Conservation (phyloP, 2,888 invertebrate species). For the Corbicula japonica region DNA sequence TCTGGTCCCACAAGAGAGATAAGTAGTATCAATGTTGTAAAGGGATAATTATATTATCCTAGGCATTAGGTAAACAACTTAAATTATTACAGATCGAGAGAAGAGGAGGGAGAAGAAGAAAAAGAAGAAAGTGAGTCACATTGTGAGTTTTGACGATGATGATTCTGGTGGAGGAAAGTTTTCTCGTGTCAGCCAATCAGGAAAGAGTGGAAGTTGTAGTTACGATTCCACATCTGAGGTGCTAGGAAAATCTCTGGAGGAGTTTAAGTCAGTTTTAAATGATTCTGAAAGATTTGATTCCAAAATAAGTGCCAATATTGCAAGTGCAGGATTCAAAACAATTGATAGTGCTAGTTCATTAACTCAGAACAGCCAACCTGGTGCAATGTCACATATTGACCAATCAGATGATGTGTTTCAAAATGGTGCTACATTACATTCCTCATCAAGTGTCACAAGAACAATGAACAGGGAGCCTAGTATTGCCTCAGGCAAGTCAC, state of each 20-base stretch:
- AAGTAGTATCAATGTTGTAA: too few species aligned
- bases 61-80: too few species aligned
- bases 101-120: conserved; percentile 87
- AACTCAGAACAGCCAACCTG: conserved; percentile 27
- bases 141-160: conserved; percentile 91
- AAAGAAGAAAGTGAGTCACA: conserved; percentile 90
- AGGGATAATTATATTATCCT: too few species aligned
- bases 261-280: neutral
- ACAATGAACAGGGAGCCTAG: conserved; percentile 64
- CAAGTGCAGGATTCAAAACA: conserved; percentile 34
- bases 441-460: conserved; percentile 16
- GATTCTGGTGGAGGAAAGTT: conserved; percentile 79
- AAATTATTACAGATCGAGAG: conserved; percentile 69
- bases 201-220: conserved; percentile 48
- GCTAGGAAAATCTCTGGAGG: neutral
- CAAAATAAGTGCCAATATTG: conserved; percentile 26
- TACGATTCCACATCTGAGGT: conserved; percentile 40
- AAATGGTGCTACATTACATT: conserved; percentile 21
- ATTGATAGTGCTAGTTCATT: conserved; percentile 14
- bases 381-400: conserved; percentile 15
- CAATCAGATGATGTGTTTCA: conserved; percentile 38
- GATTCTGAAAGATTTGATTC: conserved; percentile 12
- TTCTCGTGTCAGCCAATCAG: conserved; percentile 50
- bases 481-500: conserved; percentile 61
- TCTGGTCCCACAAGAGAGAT: too few species aligned